Evolutionary conservation across 2,113 vertebrate genomes (phyloP).

Genomic region (Larimichthys polyactis): DNA sequence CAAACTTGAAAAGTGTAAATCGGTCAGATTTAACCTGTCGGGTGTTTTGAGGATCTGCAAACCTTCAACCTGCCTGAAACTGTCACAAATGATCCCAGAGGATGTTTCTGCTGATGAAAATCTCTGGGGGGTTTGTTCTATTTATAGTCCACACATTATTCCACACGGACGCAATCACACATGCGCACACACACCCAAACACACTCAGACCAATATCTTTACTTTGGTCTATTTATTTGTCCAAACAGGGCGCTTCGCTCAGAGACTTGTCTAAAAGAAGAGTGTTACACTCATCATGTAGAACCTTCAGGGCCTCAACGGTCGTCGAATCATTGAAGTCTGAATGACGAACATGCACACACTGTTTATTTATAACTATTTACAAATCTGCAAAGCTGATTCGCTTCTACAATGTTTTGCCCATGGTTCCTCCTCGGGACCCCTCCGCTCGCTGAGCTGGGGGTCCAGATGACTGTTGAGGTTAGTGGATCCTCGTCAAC

Average conservation of each 20-base stretch:
- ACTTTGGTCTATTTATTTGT: conserved; percentile 61
- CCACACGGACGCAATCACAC: conserved; percentile 44
- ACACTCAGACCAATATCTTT: conserved; percentile 57
- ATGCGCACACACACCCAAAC: conserved; percentile 23
- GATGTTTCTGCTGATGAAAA: conserved; percentile 34
- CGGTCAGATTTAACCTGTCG: conserved; percentile 33
- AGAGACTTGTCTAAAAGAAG: conserved; percentile 39
- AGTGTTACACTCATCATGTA: conserved; percentile 10
- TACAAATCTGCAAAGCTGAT: conserved; percentile 77
- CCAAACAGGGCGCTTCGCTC: conserved; percentile 51
- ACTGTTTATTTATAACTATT: conserved; percentile 84
- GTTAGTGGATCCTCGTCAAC: conserved; percentile 98
- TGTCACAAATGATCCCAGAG: conserved; percentile 59
- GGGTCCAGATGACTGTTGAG: background rate
- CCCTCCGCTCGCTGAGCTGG: background rate
- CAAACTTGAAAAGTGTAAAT: conserved; percentile 47
- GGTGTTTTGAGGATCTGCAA: conserved; percentile 24
- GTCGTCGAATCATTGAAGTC: conserved; percentile 53
- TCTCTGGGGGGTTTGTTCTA: conserved; percentile 17
- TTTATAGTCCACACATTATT: conserved; percentile 39
- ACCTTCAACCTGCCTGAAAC: conserved; percentile 16
- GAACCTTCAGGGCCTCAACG: conserved; percentile 42
- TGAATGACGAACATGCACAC: conserved; percentile 74
- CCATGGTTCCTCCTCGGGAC: background rate
- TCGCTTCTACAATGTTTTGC: conserved; percentile 5